Percentiles rank a stretch among this genome's conserved stretches.
Evolutionary conservation across 2,888 invertebrate species (phyloP).

Genomic region (Watsonalla binaria): DNA sequence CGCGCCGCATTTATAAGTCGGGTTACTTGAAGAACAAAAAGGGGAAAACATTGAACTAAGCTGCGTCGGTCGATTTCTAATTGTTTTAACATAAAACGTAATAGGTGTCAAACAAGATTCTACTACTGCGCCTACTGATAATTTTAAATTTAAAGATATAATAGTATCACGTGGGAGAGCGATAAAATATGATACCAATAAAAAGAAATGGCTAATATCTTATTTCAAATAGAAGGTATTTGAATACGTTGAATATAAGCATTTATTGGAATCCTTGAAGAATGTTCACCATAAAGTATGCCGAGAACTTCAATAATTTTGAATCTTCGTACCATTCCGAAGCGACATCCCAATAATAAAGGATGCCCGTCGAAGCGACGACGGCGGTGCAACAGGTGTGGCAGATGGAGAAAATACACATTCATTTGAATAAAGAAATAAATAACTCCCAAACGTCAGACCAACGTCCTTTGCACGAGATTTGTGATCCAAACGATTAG

Average conservation of each 20-base stretch:
- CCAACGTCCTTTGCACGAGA: neutral
- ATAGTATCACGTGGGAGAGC: neutral
- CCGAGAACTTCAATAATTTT: neutral
- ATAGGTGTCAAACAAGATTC: too few relatives aligned
- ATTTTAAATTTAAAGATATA: neutral
- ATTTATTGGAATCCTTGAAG: neutral
- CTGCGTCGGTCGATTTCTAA: neutral
- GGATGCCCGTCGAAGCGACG: neutral
- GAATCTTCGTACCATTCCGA: neutral
- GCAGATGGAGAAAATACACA: neutral
- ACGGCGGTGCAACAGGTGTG: neutral
- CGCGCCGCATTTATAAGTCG: slow-evolving; percentile 18
- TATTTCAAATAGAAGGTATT: too few relatives aligned
- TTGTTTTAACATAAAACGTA: neutral
- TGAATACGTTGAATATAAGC: neutral
- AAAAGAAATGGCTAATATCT: too few relatives aligned
- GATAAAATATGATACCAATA: too few relatives aligned
- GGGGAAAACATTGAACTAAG: slow-evolving; percentile 10
- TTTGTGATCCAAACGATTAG: neutral
- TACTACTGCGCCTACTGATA: too few relatives aligned
- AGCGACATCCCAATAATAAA: neutral
- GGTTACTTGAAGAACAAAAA: slow-evolving; percentile 4
- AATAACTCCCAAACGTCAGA: neutral
- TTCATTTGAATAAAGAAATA: neutral
- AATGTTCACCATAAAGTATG: neutral